phyloP scores from a whole-genome alignment of 1,140 invertebrate genomes.

The Zaprionus vittiger region DNA sequence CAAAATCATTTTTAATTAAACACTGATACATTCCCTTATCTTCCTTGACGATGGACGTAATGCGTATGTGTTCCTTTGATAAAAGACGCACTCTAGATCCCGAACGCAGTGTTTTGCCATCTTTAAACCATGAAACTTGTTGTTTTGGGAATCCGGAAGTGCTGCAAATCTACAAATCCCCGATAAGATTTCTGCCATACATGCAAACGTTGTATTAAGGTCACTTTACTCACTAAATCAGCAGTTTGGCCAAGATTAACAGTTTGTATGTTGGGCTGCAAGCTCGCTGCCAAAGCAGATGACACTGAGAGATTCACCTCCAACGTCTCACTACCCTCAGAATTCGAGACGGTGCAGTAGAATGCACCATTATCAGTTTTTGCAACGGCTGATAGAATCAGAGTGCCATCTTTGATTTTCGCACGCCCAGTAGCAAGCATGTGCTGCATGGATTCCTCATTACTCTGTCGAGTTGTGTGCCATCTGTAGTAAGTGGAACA shows the following conservation, averaged over 20 bases:
- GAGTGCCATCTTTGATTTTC: slow-evolving; percentile 85
- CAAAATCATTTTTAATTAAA: slow-evolving; percentile 89
- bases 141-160: slow-evolving; percentile 90
- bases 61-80: slow-evolving; percentile 86
- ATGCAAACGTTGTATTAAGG: not conserved
- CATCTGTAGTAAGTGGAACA: slow-evolving; percentile 77
- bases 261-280: slow-evolving; percentile 85
- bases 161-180: slow-evolving; percentile 86
- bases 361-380: slow-evolving; percentile 85
- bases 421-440: slow-evolving; percentile 84
- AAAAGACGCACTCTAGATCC: slow-evolving; percentile 85
- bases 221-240: slow-evolving; percentile 85
- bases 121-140: slow-evolving; percentile 90
- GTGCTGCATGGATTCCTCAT: slow-evolving; percentile 85
- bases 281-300: slow-evolving; percentile 85
- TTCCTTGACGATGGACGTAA: slow-evolving; percentile 88
- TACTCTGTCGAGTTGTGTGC: slow-evolving; percentile 85
- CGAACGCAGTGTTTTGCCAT: slow-evolving; percentile 88
- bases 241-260: slow-evolving; percentile 86
- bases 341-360: slow-evolving; percentile 86
- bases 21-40: slow-evolving; percentile 95
- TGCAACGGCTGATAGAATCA: slow-evolving; percentile 85
- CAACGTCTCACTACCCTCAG: slow-evolving; percentile 85
- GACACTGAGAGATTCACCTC: slow-evolving; percentile 86
- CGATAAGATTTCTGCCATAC: slow-evolving; percentile 37